Percentiles rank a stretch among this genome's conserved stretches.
Evolutionary conservation across 2,113 vertebrate genomes (phyloP).

Genomic region (Meles meles): DNA sequence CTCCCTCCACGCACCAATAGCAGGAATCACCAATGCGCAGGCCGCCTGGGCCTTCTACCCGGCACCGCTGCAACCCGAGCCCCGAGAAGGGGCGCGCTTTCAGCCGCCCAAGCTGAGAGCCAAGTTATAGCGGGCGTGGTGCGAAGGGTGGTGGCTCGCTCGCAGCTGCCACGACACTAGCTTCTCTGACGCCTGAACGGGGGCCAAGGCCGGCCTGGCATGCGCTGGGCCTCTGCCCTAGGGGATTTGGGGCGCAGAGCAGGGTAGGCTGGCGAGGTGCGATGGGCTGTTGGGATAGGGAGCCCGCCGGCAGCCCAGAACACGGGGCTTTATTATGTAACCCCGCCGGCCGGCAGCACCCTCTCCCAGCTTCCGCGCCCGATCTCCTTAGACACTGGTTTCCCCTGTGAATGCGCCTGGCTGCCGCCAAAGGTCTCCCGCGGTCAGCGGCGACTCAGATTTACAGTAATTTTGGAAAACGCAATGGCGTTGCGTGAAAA

Average conservation of each 20-base stretch:
- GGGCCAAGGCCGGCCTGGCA: not conserved
- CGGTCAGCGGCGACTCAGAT: conserved; percentile 19
- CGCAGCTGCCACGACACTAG: not conserved
- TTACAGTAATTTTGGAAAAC: conserved; percentile 50
- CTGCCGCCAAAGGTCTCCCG: not conserved
- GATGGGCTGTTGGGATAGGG: not conserved
- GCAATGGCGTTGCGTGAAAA: not conserved
- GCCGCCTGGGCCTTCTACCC: conserved; percentile 77
- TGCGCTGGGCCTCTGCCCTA: not conserved
- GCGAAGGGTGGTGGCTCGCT: not conserved
- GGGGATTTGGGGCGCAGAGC: not conserved
- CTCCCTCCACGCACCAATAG: conserved; percentile 75
- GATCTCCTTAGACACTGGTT: not conserved
- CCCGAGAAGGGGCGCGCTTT: not conserved
- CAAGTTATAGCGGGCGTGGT: conserved; percentile 23
- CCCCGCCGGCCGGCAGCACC: not conserved
- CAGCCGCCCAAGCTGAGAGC: conserved; percentile 1
- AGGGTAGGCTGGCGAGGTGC: not conserved
- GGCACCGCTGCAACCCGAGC: not conserved
- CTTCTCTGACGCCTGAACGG: not conserved
- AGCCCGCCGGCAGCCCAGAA: not conserved
- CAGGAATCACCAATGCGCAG: conserved; percentile 65
- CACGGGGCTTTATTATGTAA: not conserved
- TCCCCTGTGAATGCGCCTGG: not conserved
- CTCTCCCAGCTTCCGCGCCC: not conserved